Conservation (phyloP, 2,888 invertebrate genomes). For the Microctonus hyperodae region DNA sequence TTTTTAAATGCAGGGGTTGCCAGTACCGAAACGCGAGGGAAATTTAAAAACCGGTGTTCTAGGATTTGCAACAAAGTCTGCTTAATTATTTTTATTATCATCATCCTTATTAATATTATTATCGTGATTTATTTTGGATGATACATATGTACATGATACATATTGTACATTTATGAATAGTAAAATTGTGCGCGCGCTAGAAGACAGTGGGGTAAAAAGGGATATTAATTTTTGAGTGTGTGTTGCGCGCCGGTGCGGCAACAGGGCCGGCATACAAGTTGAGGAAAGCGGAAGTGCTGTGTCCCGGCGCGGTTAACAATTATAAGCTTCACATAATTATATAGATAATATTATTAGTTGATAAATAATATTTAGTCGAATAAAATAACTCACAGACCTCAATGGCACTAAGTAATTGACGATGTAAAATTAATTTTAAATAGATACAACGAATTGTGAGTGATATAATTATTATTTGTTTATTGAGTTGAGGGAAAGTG, state of each 20-base stretch:
- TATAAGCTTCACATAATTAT: no score
- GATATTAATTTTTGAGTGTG: background rate
- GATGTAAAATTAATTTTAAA: no score
- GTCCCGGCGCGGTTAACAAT: background rate
- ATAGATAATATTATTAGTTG: no score
- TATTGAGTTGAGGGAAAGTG: no score
- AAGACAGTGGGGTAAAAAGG: background rate
- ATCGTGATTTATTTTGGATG: no score
- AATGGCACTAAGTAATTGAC: no score
- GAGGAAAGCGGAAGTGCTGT: background rate
- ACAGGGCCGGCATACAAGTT: background rate
- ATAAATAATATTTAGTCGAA: no score
- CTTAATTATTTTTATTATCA: background rate
- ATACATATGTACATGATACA: background rate
- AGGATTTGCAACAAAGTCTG: constrained; percentile 17
- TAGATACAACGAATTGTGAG: no score
- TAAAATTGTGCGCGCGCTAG: constrained; percentile 1
- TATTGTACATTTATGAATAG: background rate
- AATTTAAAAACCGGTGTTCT: constrained; percentile 36
- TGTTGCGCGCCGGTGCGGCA: constrained; percentile 4
- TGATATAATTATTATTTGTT: no score
- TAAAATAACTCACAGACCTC: no score
- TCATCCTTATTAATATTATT: no score
- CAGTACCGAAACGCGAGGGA: constrained; percentile 36
- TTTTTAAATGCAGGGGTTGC: constrained; percentile 25